Base-by-base conservation (phyloP, 2,888 invertebrate genomes). In the Macrophya annulata region DNA sequence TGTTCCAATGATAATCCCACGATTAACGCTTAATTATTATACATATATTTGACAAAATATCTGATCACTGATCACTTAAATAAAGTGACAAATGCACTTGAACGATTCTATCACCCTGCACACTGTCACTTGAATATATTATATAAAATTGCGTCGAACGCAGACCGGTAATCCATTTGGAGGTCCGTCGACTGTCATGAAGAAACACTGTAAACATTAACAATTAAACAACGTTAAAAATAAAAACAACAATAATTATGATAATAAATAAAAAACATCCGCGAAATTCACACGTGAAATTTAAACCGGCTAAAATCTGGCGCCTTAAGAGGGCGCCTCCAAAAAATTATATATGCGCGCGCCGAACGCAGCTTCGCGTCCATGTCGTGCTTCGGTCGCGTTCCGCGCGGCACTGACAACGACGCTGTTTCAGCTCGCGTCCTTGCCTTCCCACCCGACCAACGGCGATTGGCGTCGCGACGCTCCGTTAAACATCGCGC, bases 321-420 rank as follows among this genome's bases (percentile, higher is more conserved):
- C 59, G 81, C 77, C 40, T n/a, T 4, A 25, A n/a, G 43, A 45
- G 77, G 31, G 55, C 55, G 31, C 48, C 37, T 4, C 31, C 1
- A 3, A 3, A 8, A 8, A 40, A 55, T 68, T 37, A 37, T 17
- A 43, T 43, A 86, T 74, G 48, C 59, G 71, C 71, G 68, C 12
- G 40, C 31, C 43, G 71, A n/a, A 68, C 79, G 12, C 37, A n/a
- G n/a, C 37, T 59, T n/a, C 81, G 51, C 4, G 15, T 48, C 45
- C 68, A 82, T 86, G 85, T 83, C 83, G 84, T 87, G 15, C 87
- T 86, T 87, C 86, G 85, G 45, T 87, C 89, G 89, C 91, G 92
- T 89, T 87, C 89, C 89, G 90, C 92, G 90, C 91, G 90, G 87
- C 90, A 92, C 93, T 93, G 92, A 91, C 88, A 48, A 68, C 83